These are phyloP conservation scores for Orycteropus afer DNA, from an alignment of 2,113 vertebrate genomes.

Conservation along the genomic window DNA sequence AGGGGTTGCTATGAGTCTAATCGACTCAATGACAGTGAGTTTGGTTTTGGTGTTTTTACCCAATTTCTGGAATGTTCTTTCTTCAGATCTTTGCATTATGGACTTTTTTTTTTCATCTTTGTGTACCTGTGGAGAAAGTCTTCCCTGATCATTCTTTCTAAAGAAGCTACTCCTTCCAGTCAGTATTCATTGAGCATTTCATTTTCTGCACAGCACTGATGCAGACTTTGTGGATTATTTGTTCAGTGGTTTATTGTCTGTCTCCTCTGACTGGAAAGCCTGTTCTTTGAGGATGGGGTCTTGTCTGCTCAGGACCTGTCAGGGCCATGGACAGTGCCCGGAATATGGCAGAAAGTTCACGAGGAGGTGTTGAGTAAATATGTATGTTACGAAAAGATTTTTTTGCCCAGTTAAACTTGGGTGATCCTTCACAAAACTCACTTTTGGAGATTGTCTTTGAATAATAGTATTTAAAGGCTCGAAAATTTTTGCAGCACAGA, in stretches of 20 bases:
- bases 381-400: not conserved
- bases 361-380: too few species aligned
- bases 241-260: not conserved
- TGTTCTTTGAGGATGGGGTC: not conserved
- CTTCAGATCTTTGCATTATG: not conserved
- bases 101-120: not conserved
- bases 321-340: not conserved
- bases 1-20: too few species aligned
- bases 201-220: not conserved
- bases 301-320: not conserved
- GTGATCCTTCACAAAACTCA: not conserved
- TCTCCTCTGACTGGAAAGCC: not conserved
- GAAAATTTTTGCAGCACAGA: not conserved
- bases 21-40: too few species aligned
- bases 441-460: not conserved
- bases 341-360: too few species aligned
- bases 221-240: not conserved
- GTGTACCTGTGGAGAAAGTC: not conserved
- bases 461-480: not conserved
- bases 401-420: not conserved
- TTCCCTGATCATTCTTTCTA: not conserved
- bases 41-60: too few species aligned
- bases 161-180: not conserved
- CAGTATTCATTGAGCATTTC: not conserved
- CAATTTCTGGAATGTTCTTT: not conserved